Conservation (phyloP, 2,888 invertebrate species). For the Nephrotoma flavescens region DNA sequence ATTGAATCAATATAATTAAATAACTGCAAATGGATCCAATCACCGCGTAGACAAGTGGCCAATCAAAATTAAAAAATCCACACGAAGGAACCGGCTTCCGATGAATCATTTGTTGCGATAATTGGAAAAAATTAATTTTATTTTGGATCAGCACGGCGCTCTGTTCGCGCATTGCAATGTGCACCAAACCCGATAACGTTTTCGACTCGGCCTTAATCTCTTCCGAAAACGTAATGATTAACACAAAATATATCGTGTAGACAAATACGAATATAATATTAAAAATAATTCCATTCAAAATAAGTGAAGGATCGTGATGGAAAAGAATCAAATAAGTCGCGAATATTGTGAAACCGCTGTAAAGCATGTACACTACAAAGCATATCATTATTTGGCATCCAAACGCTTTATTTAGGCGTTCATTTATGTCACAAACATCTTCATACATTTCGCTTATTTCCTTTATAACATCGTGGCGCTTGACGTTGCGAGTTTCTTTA, state of each 20-base stretch:
- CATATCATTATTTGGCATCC: background rate
- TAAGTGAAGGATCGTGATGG: background rate
- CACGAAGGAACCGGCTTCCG: background rate
- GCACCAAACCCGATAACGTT: background rate
- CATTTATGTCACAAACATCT: background rate
- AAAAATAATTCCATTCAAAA: background rate
- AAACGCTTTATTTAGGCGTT: background rate
- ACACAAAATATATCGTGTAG: background rate
- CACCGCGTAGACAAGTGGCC: background rate
- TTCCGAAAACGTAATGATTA: background rate
- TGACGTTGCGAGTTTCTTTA: background rate
- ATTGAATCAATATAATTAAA: conserved; percentile 1
- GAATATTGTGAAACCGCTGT: background rate
- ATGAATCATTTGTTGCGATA: background rate
- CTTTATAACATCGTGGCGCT: background rate
- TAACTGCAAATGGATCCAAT: background rate
- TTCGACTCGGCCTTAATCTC: background rate
- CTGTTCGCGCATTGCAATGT: background rate
- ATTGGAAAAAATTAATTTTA: background rate
- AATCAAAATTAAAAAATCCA: background rate
- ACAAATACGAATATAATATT: background rate
- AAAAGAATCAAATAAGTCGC: background rate
- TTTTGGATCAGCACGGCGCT: background rate
- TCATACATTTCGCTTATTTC: background rate
- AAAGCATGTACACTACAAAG: background rate